phyloP scores from a whole-genome alignment of 2,797 vertebrate genomes.

The Lithobates sylvaticus region DNA sequence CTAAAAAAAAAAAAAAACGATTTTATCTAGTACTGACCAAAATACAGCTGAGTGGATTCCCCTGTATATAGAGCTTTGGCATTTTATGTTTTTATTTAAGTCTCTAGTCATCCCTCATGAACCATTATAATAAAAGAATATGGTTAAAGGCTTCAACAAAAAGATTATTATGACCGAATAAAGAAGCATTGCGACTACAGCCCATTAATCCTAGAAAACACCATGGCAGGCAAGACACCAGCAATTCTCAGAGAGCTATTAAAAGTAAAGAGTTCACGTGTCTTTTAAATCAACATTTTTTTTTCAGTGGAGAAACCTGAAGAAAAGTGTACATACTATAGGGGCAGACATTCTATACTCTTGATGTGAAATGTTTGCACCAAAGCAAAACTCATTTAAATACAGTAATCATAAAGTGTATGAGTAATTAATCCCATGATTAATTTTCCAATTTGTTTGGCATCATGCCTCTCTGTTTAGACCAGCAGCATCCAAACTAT shows the following conservation, averaged over 20 bases:
- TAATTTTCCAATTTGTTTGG: too few relatives aligned
- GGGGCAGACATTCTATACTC: too few relatives aligned
- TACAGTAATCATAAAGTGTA: too few relatives aligned
- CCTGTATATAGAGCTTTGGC: neutral
- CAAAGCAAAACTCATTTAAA: too few relatives aligned
- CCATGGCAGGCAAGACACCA: neutral
- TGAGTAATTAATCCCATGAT: too few relatives aligned
- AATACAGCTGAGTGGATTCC: neutral
- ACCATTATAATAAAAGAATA: neutral
- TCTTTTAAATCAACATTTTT: neutral
- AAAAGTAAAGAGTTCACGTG: neutral
- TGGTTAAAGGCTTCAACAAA: neutral
- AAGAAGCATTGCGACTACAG: neutral
- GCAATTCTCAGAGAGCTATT: neutral
- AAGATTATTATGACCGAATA: conserved; percentile 1
- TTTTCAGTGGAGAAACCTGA: neutral
- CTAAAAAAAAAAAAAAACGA: neutral
- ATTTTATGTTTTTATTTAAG: neutral
- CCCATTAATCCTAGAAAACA: neutral
- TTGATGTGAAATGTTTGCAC: too few relatives aligned
- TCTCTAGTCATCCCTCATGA: neutral
- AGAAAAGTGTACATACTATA: neutral
- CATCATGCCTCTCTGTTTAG: too few relatives aligned
- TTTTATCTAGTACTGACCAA: neutral
- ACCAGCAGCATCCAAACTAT: too few relatives aligned